These are phyloP conservation scores for Meandrina meandrites DNA, from an alignment of 92 coral and sea anemone species.

Conservation along the genomic window DNA sequence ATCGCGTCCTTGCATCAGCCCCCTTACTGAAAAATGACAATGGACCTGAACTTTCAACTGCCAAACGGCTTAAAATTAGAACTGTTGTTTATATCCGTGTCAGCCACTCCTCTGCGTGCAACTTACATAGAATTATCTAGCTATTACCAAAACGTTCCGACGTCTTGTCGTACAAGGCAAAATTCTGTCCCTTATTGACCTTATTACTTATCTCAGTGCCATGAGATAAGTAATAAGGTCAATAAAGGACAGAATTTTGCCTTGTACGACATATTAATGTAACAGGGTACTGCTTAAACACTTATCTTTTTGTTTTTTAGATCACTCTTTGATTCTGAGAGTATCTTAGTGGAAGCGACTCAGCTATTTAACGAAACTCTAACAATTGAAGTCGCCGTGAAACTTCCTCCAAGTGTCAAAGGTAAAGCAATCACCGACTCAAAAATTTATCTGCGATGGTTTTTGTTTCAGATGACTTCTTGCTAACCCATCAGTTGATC, in stretches of 20 bases:
- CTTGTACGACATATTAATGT: too few relatives aligned
- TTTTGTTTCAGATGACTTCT: background rate
- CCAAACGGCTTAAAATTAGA: background rate
- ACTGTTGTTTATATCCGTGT: background rate
- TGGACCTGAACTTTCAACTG: too few relatives aligned
- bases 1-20: too few relatives aligned
- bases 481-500: background rate
- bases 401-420: constrained; percentile 6
- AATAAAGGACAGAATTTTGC: background rate
- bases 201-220: background rate
- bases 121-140: too few relatives aligned
- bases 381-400: constrained; percentile 2
- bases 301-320: background rate
- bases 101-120: too few relatives aligned
- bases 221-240: background rate
- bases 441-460: background rate
- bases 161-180: too few relatives aligned
- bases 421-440: background rate
- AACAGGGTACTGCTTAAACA: too few relatives aligned
- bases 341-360: constrained; percentile 15
- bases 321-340: constrained; percentile 7
- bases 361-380: constrained; percentile 2
- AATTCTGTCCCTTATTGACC: too few relatives aligned
- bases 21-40: too few relatives aligned
- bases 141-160: too few relatives aligned